Base-by-base conservation (phyloP, 2,113 vertebrate species). In the Gymnogyps californianus region DNA sequence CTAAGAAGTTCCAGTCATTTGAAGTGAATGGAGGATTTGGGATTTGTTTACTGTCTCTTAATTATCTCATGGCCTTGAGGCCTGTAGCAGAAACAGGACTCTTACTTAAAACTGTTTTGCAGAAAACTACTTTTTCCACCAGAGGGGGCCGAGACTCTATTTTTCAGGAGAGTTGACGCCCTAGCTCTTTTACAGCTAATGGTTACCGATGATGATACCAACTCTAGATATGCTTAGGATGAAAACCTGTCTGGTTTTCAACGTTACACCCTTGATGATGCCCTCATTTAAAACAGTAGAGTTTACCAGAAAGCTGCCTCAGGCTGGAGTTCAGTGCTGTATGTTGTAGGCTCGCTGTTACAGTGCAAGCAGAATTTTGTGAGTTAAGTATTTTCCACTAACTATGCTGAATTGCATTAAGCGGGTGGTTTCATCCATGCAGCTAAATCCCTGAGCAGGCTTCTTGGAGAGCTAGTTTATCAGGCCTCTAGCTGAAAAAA, bases 81-180 rank as follows among this genome's bases (percentile, higher is more conserved):
- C 34, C 11, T 31, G 64, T 6, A 57, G 64, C 72, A 91, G 52
- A 46, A 93, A 10, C 9, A 13, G 40, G 42, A 31, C 18, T 79
- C 9, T 57, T 25, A 11, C 5, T 11, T 24, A 9, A 49, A 49
- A 32, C 10, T 7, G 40, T 70, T 70, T 22, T 62, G 78, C 74
- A 52, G 84, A 64, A 85, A 87, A 58, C 34, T 0, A 13, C 5
- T 16, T 84, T 67, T 90, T 51, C 97, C 96, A 94, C 92, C 77
- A 95, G 97, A 91, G 93, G 96, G 96, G 89, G 96, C 94, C 18
- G 62, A 71, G 66, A 55, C 14, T 15, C 76, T 49, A 0, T 58
- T 78, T 84, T 76, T 69, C n/a, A 9, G 19, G 4, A 5, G 4
- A 10, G 4, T n/a, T 16, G 19, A 18, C 0, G 2, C 17, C 22